Evolutionary conservation across 2,797 vertebrate species (phyloP), one percentile per base, ranked within the genome.

Genomic region (Gastrophryne carolinensis): DNA sequence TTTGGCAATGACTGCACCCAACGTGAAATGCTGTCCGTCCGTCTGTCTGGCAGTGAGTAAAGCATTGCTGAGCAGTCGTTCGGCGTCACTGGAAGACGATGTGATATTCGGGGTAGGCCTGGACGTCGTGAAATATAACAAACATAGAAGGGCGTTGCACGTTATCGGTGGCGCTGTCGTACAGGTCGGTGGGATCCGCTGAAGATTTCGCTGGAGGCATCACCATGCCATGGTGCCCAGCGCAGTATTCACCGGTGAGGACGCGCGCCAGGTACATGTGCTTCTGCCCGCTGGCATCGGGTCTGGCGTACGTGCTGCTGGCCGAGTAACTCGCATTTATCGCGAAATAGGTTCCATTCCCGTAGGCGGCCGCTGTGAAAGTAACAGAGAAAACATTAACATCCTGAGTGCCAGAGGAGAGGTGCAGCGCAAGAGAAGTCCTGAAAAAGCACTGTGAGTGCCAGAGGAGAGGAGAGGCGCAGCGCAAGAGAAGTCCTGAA

Each of bases 261-360:
- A 98, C 96, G 9, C 80, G 87, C 65, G 91, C 95, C 13, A 92
- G 79, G 71, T 96, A 98, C 88, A 98, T 90, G 52, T 80, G 75
- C 78, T 91, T 96, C n/a, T 60, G 89, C 44, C 89, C 85, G 0
- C 35, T 82, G 0, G 0, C 0, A 26, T 91, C 88, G 0, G 91
- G 93, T 60, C 0, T 80, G 19, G 95, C 91, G n/a, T 95, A 98
- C 2, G 0, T 79, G 66, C 87, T 0, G 0, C 0, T 0, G 9
- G 92, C 88, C 34, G 95, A 97, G 64, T 98, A 96, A 0, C 0
- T 3, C 15, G 95, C 93, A 1, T 79, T 0, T 17, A 93, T 84
- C 0, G 95, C 95, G 87, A 98, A 98, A 80, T 98, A 98, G 0
- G 93, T 92, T 57, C 95, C 96, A 0, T 92, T 91, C 56, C 96